Evolutionary conservation across 1,140 invertebrate genomes (phyloP).

Genomic region (Mercenaria mercenaria): DNA sequence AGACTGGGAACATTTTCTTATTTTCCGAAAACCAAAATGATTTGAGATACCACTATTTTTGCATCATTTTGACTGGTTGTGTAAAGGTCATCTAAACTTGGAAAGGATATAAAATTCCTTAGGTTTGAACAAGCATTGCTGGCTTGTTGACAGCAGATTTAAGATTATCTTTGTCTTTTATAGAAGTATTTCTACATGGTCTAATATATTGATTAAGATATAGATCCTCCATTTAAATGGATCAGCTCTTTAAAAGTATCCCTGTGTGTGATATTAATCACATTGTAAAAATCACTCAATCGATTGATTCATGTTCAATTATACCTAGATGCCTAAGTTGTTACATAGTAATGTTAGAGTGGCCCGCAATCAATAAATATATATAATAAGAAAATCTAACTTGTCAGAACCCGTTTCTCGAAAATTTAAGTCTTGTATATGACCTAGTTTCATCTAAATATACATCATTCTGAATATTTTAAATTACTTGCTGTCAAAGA

Average conservation of each 20-base stretch:
- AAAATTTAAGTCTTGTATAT: not conserved
- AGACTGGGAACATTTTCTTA: too few species aligned
- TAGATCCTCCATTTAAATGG: not conserved
- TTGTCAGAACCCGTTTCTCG: not conserved
- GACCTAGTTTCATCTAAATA: not conserved
- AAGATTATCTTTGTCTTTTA: not conserved
- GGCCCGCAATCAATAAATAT: not conserved
- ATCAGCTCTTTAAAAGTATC: not conserved
- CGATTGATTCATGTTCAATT: constrained; percentile 14
- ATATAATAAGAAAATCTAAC: not conserved
- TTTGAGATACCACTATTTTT: too few species aligned
- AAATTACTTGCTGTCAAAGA: too few species aligned
- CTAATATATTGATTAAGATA: constrained; percentile 17
- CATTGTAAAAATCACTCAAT: constrained; percentile 30
- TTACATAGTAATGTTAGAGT: constrained; percentile 21
- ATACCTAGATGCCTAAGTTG: constrained; percentile 14
- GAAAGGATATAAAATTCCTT: constrained; percentile 17
- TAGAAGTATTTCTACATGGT: not conserved
- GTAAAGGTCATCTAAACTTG: not conserved
- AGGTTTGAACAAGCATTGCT: not conserved
- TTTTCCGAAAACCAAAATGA: too few species aligned
- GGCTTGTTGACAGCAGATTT: not conserved
- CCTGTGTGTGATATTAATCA: not conserved
- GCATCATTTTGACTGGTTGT: too few species aligned
- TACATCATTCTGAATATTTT: too few species aligned